Conservation (phyloP, 2,888 invertebrate species). For the Morinoia aosen region DNA sequence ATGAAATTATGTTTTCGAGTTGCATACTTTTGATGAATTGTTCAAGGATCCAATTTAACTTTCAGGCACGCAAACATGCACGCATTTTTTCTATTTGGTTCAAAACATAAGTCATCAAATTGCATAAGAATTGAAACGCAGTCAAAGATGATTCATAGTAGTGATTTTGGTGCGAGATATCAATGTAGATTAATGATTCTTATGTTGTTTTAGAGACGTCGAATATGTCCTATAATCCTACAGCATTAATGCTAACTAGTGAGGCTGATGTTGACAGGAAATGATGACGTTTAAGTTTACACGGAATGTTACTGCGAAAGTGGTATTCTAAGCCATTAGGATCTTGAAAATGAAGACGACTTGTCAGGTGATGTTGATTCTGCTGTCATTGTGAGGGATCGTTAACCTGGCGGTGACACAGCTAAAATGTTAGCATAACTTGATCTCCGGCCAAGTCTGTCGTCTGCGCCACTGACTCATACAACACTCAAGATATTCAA, state of each 20-base stretch:
- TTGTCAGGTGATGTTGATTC: neutral
- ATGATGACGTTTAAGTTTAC: neutral
- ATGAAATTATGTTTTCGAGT: no score
- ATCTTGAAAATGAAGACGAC: neutral
- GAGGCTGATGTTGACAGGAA: neutral
- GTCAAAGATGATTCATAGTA: neutral
- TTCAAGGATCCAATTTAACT: no score
- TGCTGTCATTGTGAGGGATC: slow-evolving; percentile 17
- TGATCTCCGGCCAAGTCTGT: neutral
- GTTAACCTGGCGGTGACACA: neutral
- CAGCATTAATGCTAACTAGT: neutral
- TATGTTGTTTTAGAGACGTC: neutral
- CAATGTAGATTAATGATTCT: neutral
- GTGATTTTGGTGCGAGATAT: neutral
- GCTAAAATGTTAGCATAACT: neutral
- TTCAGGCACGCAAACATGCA: no score
- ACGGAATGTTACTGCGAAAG: neutral
- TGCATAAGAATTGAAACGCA: neutral
- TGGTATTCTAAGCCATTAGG: neutral
- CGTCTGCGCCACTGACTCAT: neutral
- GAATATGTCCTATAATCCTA: neutral
- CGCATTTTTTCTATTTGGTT: no score
- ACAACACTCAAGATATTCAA: neutral
- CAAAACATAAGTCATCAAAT: neutral
- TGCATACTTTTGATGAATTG: no score